Percentiles rank a stretch among this genome's conserved stretches.
Conservation (phyloP, 1,140 invertebrate species). For the Heliconius congener region DNA sequence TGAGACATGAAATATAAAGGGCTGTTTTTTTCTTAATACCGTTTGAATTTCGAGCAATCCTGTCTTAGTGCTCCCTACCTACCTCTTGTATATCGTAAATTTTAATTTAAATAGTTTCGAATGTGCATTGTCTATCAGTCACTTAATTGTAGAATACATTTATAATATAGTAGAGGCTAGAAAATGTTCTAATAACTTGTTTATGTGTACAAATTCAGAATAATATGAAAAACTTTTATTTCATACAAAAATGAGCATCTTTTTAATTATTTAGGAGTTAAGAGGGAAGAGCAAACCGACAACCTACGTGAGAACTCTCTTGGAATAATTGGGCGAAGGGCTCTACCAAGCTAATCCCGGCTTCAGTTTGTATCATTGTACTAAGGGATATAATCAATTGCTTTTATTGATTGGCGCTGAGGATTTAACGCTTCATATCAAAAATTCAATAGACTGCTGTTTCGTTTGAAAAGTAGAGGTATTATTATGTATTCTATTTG, state of each 20-base stretch:
- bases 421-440: constrained; percentile 50
- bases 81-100: too few relatives aligned
- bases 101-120: too few relatives aligned
- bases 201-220: too few relatives aligned
- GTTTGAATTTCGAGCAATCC: too few relatives aligned
- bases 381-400: constrained; percentile 64
- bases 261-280: constrained; percentile 7
- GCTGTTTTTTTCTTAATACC: too few relatives aligned
- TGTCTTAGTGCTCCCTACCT: too few relatives aligned
- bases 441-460: constrained; percentile 31
- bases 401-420: constrained; percentile 61
- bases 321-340: constrained; percentile 58
- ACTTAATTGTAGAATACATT: too few relatives aligned
- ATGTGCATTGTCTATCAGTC: too few relatives aligned
- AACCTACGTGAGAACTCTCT: constrained; percentile 40
- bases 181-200: too few relatives aligned
- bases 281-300: not conserved
- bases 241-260: not conserved
- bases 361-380: constrained; percentile 50
- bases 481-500: not conserved
- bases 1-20: too few relatives aligned
- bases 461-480: constrained; percentile 1
- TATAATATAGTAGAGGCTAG: too few relatives aligned
- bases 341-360: constrained; percentile 55
- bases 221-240: not conserved